Evolutionary conservation across 2,888 invertebrate species (phyloP).

Genomic region (Yponomeuta plumbellus): DNA sequence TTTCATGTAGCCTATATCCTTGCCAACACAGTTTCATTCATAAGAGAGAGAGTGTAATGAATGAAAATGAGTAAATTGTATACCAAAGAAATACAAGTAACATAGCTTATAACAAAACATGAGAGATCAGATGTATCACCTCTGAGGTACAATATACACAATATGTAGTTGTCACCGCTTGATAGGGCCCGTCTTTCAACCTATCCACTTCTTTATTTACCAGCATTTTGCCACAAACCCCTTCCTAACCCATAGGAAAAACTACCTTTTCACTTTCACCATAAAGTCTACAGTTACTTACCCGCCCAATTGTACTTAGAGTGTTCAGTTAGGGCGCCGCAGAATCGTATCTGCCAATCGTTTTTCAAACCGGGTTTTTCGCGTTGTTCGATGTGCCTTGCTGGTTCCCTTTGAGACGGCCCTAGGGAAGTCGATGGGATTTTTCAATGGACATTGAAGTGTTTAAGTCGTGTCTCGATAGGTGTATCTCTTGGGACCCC

Average conservation of each 20-base stretch:
- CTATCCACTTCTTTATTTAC: constrained; percentile 43
- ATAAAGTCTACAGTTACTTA: not conserved
- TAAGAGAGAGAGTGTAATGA: too few relatives aligned
- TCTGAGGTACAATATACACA: constrained; percentile 66
- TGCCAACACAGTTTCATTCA: too few relatives aligned
- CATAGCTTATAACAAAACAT: not conserved
- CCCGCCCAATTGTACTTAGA: not conserved
- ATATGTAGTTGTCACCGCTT: constrained; percentile 72
- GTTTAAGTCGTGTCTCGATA: not conserved
- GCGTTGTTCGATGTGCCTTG: not conserved
- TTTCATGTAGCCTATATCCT: too few relatives aligned
- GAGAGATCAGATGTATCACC: constrained; percentile 37
- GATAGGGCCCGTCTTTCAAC: constrained; percentile 74
- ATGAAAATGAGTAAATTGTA: not conserved
- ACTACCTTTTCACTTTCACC: not conserved
- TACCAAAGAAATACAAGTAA: not conserved
- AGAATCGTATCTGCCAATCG: not conserved
- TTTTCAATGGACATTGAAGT: not conserved
- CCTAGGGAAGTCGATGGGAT: not conserved
- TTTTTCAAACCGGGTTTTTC: not conserved
- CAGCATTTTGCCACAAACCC: not conserved
- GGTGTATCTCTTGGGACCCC: constrained; percentile 5
- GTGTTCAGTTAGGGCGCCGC: not conserved
- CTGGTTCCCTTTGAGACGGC: not conserved
- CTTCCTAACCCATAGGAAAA: not conserved